phyloP scores from a whole-genome alignment of 1,140 invertebrate genomes.

The Magallana gigas region DNA sequence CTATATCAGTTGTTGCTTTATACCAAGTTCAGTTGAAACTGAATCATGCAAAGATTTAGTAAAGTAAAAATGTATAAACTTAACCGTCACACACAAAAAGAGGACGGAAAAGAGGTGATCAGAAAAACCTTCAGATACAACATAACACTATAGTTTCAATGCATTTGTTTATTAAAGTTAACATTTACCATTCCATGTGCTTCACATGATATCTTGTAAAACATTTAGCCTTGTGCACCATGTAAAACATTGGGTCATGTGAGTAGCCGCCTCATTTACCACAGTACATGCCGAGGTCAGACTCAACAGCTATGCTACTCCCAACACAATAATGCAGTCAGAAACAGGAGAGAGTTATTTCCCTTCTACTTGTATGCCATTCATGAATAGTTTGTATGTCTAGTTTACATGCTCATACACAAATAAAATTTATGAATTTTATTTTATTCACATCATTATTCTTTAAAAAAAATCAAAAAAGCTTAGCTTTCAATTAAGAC shows the following conservation, averaged over 20 bases:
- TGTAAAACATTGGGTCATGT: conserved; percentile 13
- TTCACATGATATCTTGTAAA: conserved; percentile 20
- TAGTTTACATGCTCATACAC: no score
- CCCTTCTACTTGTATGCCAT: background rate
- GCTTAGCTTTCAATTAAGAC: no score
- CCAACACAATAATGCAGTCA: background rate
- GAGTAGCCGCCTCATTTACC: background rate
- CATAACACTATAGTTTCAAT: conserved; percentile 2
- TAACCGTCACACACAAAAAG: no score
- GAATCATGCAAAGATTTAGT: no score
- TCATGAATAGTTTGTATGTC: background rate
- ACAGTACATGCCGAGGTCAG: conserved; percentile 16
- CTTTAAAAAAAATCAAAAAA: no score
- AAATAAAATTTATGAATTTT: no score
- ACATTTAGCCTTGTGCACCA: conserved; percentile 24
- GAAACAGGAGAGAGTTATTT: conserved; percentile 1
- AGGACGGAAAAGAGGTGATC: no score
- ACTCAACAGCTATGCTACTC: background rate
- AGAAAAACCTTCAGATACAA: background rate
- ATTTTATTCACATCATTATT: no score
- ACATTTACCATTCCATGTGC: conserved; percentile 35
- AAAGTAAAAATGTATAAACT: no score
- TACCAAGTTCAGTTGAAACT: no score
- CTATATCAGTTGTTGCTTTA: no score
- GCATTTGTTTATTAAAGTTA: conserved; percentile 34